Evolutionary conservation across 1,140 invertebrate species (phyloP), one percentile per base, ranked within the genome.

Genomic region (Eurytemora carolleeae): DNA sequence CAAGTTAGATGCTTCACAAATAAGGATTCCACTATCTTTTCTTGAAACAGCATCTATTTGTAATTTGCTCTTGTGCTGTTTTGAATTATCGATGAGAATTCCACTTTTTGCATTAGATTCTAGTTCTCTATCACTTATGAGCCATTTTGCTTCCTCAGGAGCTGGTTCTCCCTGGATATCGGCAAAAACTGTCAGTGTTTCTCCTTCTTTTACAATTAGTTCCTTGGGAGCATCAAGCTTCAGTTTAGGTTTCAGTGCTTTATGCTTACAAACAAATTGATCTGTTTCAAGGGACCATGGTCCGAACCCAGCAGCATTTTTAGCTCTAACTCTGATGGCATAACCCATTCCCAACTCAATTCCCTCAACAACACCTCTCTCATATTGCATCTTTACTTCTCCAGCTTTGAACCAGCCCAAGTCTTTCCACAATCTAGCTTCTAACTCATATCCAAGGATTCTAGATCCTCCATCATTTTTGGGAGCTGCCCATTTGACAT

Each of bases 381-480:
- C 53, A 53, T 23, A 21, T 17, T 56, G 54, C 23, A 57, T 22
- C 25, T 57, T 62, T 15, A 57, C 55, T 71, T 87, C 85, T 1
- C 84, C 68, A 0, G 86, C 87, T 70, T 87, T 91, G 70, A 92
- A 88, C 92, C 92, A 97, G 67, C 88, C 82, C 20, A 19, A 22
- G 18, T 53, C 60, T 18, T 25, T 56, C 60, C 60, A 62, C 2
- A 22, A 20, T 24, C 88, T 52, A 84, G 81, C 76, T 94, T 95
- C 73, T 96, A 91, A 67, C 96, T 83, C 55, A 94, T 97, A 97
- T 54, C 86, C 87, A 64, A 84, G 87, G 72, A 96, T 85, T 67
- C 91, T 91, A 64, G 88, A 84, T 58, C 90, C 90, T 67, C 90
- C 90, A 74, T 94, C 87, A 53, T 82, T 86, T 57, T 81, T 72